Evolutionary conservation across 2,888 invertebrate species (phyloP), one percentile per base, ranked within the genome.

Genomic region (Uloborus plumipes): DNA sequence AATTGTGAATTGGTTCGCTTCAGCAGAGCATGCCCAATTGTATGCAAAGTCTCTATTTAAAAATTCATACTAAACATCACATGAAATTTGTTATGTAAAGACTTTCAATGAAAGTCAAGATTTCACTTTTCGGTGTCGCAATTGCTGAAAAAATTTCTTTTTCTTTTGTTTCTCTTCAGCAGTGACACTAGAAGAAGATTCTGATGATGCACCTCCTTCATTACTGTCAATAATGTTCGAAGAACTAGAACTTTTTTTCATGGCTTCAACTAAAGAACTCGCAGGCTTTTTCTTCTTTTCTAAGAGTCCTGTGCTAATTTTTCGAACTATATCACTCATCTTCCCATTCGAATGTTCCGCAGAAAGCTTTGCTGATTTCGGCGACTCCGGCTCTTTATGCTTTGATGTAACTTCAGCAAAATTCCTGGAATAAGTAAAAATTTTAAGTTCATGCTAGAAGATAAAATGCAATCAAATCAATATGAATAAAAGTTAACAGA

Each of bases 241-340:
- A 26, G 80, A 81, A 61, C 70, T 70, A 15, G 70, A 62, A 49
- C 80, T 81, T 39, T 81, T 81, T 31, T 70, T 67, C 13, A 81
- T 67, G 6, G 74, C 74, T 22, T 81, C 74, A 14, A 80, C 65
- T 11, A 67, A 26, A 15, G 65, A n/a, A 49, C 73, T 80, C 1
- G 61, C 66, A 6, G 74, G 70, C 20, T 70, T 69, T n/a, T 72
- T 74, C 39, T 74, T 74, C 39, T 75, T 75, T 4, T 69, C 62
- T 26, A 79, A 20, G 47, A 81, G 62, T 9, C 80, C 67, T 9
- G 80, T 74, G 18, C 80, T 81, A 49, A 81, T 81, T 47, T 81
- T 81, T 26, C 80, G 66, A 16, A 81, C 80, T 49, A 81, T 70
- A 58, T 75, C 80, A 0, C 74, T 65, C 80, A 81, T 74, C 22